These are phyloP conservation scores for Lepidostoma basale DNA, from an alignment of 1,140 invertebrate species.

Conservation along the genomic window DNA sequence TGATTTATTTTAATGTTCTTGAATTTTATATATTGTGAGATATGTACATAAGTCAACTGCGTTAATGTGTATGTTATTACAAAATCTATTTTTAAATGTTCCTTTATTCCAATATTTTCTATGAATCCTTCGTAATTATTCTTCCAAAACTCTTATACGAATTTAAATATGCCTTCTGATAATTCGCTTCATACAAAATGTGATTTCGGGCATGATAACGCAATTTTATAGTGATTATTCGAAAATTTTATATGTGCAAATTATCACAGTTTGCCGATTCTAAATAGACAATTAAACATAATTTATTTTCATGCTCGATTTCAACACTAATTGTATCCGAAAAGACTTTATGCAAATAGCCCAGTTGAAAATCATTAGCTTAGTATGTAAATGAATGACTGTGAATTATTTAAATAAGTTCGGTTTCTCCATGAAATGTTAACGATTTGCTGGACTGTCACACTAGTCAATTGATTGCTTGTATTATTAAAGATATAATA, in stretches of 20 bases:
- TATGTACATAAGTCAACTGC: too few species aligned
- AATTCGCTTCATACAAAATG: too few species aligned
- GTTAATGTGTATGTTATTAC: too few species aligned
- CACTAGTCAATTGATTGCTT: constrained; percentile 44
- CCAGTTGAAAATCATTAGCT: not conserved
- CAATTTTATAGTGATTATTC: not conserved
- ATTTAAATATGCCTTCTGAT: too few species aligned
- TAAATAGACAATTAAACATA: not conserved
- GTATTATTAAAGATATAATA: constrained; percentile 26
- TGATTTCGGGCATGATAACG: not conserved
- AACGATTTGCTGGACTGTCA: constrained; percentile 41
- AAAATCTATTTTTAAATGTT: too few species aligned
- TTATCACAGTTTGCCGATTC: not conserved
- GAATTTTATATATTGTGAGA: too few species aligned
- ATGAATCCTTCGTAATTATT: too few species aligned
- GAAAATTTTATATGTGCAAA: not conserved
- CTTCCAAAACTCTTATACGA: too few species aligned
- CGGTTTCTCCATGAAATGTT: constrained; percentile 21
- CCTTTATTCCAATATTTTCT: too few species aligned
- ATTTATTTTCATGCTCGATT: not conserved
- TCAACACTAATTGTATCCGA: not conserved
- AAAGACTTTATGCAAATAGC: not conserved
- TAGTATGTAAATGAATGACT: constrained; percentile 8
- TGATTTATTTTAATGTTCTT: too few species aligned
- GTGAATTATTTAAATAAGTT: constrained; percentile 19